phyloP scores from a whole-genome alignment of 2,113 vertebrate genomes.

The Pterocles burchelli region DNA sequence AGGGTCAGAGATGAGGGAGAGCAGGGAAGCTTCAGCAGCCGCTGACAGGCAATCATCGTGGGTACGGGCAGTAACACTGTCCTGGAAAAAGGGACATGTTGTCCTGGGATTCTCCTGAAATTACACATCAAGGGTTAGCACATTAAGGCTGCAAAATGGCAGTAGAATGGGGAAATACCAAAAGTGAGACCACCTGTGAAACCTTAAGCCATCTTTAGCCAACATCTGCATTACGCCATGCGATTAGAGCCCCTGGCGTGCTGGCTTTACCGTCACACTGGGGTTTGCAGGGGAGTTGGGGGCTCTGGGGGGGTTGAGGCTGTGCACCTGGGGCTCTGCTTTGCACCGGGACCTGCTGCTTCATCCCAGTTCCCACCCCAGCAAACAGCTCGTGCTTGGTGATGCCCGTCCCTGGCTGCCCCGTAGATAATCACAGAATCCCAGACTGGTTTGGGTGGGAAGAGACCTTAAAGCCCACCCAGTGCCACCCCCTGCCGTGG shows the following conservation, averaged over 20 bases:
- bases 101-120: neutral
- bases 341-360: neutral
- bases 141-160: neutral
- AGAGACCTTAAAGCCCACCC: too few relatives aligned
- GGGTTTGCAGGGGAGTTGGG: neutral
- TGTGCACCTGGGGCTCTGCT: neutral
- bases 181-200: neutral
- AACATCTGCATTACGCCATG: accelerated
- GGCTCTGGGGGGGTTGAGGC: neutral
- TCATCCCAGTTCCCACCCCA: neutral
- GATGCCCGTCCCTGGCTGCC: neutral
- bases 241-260: accelerated
- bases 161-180: neutral
- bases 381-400: neutral
- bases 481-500: too few relatives aligned
- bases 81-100: neutral
- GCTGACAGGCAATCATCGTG: accelerated
- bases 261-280: too few relatives aligned
- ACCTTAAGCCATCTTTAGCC: neutral
- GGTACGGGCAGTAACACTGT: neutral
- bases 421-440: neutral
- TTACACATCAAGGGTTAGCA: neutral
- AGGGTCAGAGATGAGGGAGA: neutral
- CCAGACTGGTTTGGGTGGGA: too few relatives aligned
- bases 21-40: neutral